Evolutionary conservation across 1,140 invertebrate species (phyloP), one percentile per base, ranked within the genome.

Genomic region (Laupala kohalensis): DNA sequence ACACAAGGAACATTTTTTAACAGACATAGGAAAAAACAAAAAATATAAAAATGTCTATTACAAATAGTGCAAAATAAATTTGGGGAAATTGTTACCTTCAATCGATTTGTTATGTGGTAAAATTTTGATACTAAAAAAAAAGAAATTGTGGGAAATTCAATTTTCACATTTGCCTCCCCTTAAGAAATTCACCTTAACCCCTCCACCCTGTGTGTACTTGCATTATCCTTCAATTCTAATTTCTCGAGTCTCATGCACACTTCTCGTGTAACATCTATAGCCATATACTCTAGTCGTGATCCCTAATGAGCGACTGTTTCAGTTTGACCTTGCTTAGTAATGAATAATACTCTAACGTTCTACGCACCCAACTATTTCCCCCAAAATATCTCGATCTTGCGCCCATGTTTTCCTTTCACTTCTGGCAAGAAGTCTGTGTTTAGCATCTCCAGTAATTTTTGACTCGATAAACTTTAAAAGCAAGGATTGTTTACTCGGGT

Each of bases 391-490:
- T 63, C 27, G 5, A 24, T 29, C 68, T n/a, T 69, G 12, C 19
- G 4, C 68, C 68, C 68, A 69, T 29, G 53, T 29, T 6, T 69
- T 5, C 3, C 29, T 25, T 53, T 69, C 53, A 6, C 15, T 63
- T 69, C 68, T 28, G 6, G 53, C 25, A 29, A 63, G 19, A 5
- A 69, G 24, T n/a, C 53, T 29, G 25, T 37, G 25, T 29, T 69
- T 69, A 24, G n/a, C 25, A 29, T 69, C 28, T 5, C 68, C 27
- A 23, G 53, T 69, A 24, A 69, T 69, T 63, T 69, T 69, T 30
- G 68, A 69, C 30, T 69, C 23, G 23, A 69, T 63, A 30, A 69
- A 69, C 30, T 69, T 29, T 25, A 28, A 25, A 23, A 69, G 53
- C n/a, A 29, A 37, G 5, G n/a, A 69, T n/a, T 23, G n/a, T 27